Conservation (phyloP, 2,113 vertebrate species). For the Petrocephalus microphthalmus region DNA sequence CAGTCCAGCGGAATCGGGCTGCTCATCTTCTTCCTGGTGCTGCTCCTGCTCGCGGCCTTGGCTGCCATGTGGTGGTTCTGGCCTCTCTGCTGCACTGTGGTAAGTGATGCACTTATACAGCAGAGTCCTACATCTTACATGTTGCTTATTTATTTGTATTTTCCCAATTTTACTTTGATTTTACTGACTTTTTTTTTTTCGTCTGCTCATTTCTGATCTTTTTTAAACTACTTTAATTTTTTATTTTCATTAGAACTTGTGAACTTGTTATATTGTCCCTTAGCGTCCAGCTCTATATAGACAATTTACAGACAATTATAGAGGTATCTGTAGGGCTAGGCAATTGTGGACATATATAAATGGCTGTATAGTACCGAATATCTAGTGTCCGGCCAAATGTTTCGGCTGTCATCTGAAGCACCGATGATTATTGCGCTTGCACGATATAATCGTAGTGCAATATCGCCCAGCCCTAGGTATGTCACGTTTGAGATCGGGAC, state of each 20-base stretch:
- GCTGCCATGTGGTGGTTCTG: constrained; percentile 92
- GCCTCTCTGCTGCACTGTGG: constrained; percentile 96
- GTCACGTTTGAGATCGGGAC: not conserved
- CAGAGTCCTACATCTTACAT: not conserved
- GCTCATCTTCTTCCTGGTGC: constrained; percentile 71
- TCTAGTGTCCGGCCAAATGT: no score
- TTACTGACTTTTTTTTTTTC: not conserved
- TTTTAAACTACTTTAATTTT: not conserved
- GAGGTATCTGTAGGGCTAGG: no score
- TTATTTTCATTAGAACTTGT: not conserved
- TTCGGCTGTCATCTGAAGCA: no score
- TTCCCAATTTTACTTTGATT: not conserved
- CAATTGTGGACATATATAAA: no score
- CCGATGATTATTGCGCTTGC: no score
- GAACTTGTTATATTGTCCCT: not conserved
- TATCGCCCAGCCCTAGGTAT: not conserved
- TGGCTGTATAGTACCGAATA: no score
- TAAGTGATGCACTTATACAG: constrained; percentile 48
- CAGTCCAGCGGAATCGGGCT: constrained; percentile 76
- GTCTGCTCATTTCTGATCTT: not conserved
- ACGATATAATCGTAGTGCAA: no score
- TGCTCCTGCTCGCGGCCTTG: constrained; percentile 70
- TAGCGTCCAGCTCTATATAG: not conserved
- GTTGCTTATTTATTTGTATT: not conserved
- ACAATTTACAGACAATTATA: not conserved